Conservation (phyloP, 2,888 invertebrate genomes). For the Chrysolina haemoptera region DNA sequence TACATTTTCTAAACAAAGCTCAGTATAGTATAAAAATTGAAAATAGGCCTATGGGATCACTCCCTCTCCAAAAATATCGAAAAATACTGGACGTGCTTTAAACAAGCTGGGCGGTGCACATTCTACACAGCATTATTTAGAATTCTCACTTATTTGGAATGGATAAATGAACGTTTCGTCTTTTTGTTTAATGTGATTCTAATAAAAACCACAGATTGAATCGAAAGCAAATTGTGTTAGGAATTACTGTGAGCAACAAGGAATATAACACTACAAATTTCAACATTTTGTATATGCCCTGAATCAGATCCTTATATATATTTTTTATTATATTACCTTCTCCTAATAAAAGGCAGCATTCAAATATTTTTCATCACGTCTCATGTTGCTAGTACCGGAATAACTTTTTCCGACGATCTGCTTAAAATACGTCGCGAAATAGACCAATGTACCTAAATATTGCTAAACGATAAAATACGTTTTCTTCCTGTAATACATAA, state of each 20-base stretch:
- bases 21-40: slow-evolving; percentile 64
- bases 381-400: no score
- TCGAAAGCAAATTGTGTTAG: slow-evolving; percentile 12
- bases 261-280: no score
- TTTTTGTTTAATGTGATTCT: not conserved
- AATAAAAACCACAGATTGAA: not conserved
- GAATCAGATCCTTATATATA: no score
- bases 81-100: slow-evolving; percentile 60
- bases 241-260: not conserved
- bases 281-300: no score
- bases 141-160: slow-evolving; percentile 42
- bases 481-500: no score
- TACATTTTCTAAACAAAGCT: slow-evolving; percentile 62
- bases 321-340: no score
- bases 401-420: no score
- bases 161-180: slow-evolving; percentile 25
- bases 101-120: slow-evolving; percentile 59
- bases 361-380: no score
- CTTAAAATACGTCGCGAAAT: no score
- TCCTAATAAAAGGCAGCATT: no score
- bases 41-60: slow-evolving; percentile 61
- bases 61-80: slow-evolving; percentile 54
- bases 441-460: no score
- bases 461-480: no score
- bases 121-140: slow-evolving; percentile 44